These are phyloP conservation scores for Drosophila bocki DNA, from an alignment of 1,140 invertebrate species.

Conservation along the genomic window DNA sequence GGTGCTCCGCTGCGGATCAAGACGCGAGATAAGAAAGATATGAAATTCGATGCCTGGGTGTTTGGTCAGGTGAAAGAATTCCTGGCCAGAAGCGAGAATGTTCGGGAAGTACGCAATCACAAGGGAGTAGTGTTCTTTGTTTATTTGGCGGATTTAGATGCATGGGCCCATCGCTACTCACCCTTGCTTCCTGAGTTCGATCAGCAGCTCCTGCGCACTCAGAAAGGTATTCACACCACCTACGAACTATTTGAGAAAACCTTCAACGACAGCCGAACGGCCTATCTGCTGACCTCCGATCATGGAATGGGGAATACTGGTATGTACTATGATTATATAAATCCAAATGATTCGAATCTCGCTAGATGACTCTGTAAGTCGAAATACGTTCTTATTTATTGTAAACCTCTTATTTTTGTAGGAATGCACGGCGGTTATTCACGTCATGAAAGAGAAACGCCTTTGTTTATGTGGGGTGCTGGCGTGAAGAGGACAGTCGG, in stretches of 20 bases:
- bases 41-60: constrained; percentile 8
- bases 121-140: constrained; percentile 93
- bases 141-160: constrained; percentile 95
- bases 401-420: background rate
- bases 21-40: background rate
- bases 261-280: constrained; percentile 92
- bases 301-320: constrained; percentile 99
- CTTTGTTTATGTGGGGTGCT: constrained; percentile 25
- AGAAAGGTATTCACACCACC: constrained; percentile 90
- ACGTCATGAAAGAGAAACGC: constrained; percentile 2
- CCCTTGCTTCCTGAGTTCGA: constrained; percentile 94
- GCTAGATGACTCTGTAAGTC: too few relatives aligned
- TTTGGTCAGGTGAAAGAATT: constrained; percentile 85
- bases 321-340: constrained; percentile 50
- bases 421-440: constrained; percentile 92
- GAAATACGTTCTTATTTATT: too few relatives aligned
- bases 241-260: constrained; percentile 89
- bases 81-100: constrained; percentile 86
- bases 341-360: too few relatives aligned
- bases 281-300: constrained; percentile 97
- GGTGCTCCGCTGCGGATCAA: constrained; percentile 9
- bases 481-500: constrained; percentile 4
- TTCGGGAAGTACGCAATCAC: constrained; percentile 85
- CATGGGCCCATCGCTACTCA: constrained; percentile 86
- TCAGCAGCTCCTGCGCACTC: constrained; percentile 92